A percentile compares a stretch with the other conserved stretches of the same genome.
Conservation (phyloP, 2,797 vertebrate genomes). For the Alectoris magna region DNA sequence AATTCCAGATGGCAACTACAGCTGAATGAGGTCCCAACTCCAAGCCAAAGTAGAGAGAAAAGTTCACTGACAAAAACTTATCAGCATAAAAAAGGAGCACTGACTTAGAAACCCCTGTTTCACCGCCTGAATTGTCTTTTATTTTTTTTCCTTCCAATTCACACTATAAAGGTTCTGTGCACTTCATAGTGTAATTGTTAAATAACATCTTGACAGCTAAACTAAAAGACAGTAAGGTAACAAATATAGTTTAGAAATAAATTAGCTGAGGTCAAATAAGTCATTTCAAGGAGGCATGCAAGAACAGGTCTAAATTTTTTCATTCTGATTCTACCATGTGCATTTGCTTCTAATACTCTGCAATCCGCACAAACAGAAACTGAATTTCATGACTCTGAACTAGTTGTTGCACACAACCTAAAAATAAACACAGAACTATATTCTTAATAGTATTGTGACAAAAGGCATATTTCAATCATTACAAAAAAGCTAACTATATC, state of each 20-base stretch:
- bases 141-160: background rate
- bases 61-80: background rate
- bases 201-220: background rate
- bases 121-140: background rate
- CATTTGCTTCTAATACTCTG: background rate
- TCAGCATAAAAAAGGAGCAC: background rate
- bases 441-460: background rate
- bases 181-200: background rate
- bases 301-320: background rate
- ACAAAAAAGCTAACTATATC: background rate
- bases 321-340: background rate
- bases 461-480: background rate
- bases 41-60: background rate
- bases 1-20: constrained; percentile 58
- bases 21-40: background rate
- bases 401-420: background rate
- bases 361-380: background rate
- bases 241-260: background rate
- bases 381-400: background rate
- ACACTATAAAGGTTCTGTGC: background rate
- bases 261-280: background rate
- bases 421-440: background rate
- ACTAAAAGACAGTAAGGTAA: background rate
- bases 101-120: background rate
- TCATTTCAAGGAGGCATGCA: background rate